A percentile compares a stretch with the other conserved stretches of the same genome.
Evolutionary conservation across 2,888 invertebrate species (phyloP).

Genomic region (Heteropelma amictum): DNA sequence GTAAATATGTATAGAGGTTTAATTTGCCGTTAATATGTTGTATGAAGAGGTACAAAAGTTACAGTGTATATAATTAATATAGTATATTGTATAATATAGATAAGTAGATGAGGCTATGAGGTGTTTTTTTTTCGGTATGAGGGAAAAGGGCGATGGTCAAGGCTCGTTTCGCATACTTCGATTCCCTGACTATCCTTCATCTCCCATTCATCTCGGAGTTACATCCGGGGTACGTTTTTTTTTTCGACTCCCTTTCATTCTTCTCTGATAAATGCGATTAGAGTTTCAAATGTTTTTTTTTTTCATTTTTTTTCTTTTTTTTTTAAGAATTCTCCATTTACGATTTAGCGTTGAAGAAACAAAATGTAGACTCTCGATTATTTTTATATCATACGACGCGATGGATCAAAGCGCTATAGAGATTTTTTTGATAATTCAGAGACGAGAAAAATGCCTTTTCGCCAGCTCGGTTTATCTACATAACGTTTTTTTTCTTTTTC

Average conservation of each 20-base stretch:
- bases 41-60: constrained; percentile 76
- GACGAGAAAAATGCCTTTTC: constrained; percentile 22
- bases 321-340: neutral
- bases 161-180: constrained; percentile 16
- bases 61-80: constrained; percentile 63
- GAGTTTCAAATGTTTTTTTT: neutral
- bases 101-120: constrained; percentile 65
- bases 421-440: neutral
- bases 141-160: neutral
- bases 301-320: neutral
- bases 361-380: constrained; percentile 9
- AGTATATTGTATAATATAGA: too few relatives aligned
- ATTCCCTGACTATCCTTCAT: constrained; percentile 48
- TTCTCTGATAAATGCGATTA: neutral
- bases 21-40: constrained; percentile 56
- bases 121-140: too few relatives aligned
- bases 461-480: constrained; percentile 8
- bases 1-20: constrained; percentile 57
- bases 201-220: constrained; percentile 14
- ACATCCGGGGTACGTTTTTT: too few relatives aligned
- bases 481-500: too few relatives aligned
- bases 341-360: neutral
- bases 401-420: constrained; percentile 9
- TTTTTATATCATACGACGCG: neutral
- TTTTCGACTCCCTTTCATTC: neutral